Evolutionary conservation across 2,113 vertebrate species (phyloP), one percentile per base, ranked within the genome.

Genomic region (Syngnathus typhle): DNA sequence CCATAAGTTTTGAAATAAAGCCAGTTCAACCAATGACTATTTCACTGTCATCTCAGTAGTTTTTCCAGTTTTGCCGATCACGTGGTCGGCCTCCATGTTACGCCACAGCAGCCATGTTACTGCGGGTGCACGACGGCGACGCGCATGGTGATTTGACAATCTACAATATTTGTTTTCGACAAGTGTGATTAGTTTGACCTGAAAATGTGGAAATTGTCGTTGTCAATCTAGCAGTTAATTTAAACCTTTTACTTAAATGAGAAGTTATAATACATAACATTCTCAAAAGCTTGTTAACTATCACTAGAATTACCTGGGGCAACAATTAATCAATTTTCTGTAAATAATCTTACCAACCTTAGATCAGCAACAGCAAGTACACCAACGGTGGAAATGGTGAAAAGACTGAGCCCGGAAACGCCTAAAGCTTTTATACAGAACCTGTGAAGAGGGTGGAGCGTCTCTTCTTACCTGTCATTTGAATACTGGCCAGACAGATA

Each of bases 21-120:
- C 1, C 44, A 46, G 15, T 1, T 23, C 10, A 23, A 10, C 0
- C 2, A 32, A 32, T 32, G 27, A 32, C 27, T 32, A 3, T 32
- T 3, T 27, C 27, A 27, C 1, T 7, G 23, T 56, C 21, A 55
- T 23, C 32, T 55, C 10, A 23, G n/a, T 12, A 7, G 16, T 18
- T 38, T 60, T 37, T 2, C 6, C 37, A 8, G 59, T 6, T 2
- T 13, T 12, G 41, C 1, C 68, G 68, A 68, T 78, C 83, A 80
- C 67, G 63, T 8, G 46, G 0, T 4, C 46, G 2, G 67, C 80
- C 78, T 90, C 91, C 91, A 92, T 91, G 90, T 92, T 91, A 80
- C 69, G 72, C 44, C 69, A 66, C 64, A 56, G 69, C 82, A 84
- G 90, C 90, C 90, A 91, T 92, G 87, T 82, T 58, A 36, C 11